Conservation (phyloP, 2,797 vertebrate species). For the Myotis vivesi region DNA sequence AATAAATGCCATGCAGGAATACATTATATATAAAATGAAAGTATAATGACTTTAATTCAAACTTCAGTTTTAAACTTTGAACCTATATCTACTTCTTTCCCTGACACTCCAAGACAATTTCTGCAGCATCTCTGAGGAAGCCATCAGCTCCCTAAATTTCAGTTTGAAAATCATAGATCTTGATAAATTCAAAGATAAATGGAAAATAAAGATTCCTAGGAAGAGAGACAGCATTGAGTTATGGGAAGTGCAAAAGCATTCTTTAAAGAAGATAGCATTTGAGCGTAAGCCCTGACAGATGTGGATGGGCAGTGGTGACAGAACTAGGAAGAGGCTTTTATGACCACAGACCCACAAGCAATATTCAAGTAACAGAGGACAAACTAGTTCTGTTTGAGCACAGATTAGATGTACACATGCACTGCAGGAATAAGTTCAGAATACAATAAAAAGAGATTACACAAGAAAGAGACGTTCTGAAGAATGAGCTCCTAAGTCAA, state of each 20-base stretch:
- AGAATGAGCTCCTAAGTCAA: not conserved
- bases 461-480: not conserved
- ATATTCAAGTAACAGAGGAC: not conserved
- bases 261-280: not conserved
- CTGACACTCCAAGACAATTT: not conserved
- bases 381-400: not conserved
- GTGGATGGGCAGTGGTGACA: not conserved
- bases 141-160: not conserved
- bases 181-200: conserved; percentile 2
- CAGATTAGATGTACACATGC: not conserved
- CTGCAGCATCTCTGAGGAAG: not conserved
- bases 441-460: not conserved
- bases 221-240: not conserved
- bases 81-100: not conserved
- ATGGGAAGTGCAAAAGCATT: not conserved
- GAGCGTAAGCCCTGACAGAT: not conserved
- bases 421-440: not conserved
- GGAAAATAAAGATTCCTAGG: not conserved
- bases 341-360: not conserved
- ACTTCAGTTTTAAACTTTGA: not conserved
- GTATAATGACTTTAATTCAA: not conserved
- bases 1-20: not conserved
- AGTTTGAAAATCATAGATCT: not conserved
- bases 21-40: not conserved
- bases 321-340: not conserved